These are phyloP conservation scores for Carassius carassius DNA, from an alignment of 2,113 vertebrate genomes.

Conservation along the genomic window DNA sequence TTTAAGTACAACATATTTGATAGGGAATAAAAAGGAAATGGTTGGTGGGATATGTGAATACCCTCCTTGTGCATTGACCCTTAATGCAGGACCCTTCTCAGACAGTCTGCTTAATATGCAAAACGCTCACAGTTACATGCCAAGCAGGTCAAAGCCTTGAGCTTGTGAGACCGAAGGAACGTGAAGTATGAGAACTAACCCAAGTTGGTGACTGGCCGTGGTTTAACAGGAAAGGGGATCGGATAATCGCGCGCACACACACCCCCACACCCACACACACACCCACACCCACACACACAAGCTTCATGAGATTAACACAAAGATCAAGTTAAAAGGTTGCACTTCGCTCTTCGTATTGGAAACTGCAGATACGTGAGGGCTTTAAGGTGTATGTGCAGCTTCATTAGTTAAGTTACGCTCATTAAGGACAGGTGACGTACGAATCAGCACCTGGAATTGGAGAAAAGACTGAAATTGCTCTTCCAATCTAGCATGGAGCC, in stretches of 20 bases:
- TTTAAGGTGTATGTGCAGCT: conserved; percentile 36
- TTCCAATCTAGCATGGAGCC: neutral
- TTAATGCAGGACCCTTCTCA: conserved; percentile 63
- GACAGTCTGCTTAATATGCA: conserved; percentile 56
- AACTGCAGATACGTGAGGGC: conserved; percentile 19
- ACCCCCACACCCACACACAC: neutral
- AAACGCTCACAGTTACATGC: conserved; percentile 43
- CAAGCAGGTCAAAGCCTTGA: conserved; percentile 49
- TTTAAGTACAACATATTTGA: conserved; percentile 78
- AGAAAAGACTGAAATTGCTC: conserved; percentile 43
- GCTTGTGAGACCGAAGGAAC: conserved; percentile 33
- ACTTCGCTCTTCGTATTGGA: neutral
- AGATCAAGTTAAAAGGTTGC: conserved; percentile 32
- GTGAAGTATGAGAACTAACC: conserved; percentile 58
- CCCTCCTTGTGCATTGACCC: conserved; percentile 75
- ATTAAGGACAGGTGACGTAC: conserved; percentile 29
- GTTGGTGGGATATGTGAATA: conserved; percentile 73
- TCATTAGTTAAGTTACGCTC: conserved; percentile 36
- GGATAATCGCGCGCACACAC: conserved; percentile 1
- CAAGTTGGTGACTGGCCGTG: conserved; percentile 65
- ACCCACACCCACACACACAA: neutral
- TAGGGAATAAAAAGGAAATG: conserved; percentile 76
- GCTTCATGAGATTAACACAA: neutral
- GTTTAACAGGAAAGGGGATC: conserved; percentile 55
- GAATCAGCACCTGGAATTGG: conserved; percentile 57